These are phyloP conservation scores for Actinopyga echinites DNA, from an alignment of 53 echinoderm and acorn worm species.

Conservation along the genomic window DNA sequence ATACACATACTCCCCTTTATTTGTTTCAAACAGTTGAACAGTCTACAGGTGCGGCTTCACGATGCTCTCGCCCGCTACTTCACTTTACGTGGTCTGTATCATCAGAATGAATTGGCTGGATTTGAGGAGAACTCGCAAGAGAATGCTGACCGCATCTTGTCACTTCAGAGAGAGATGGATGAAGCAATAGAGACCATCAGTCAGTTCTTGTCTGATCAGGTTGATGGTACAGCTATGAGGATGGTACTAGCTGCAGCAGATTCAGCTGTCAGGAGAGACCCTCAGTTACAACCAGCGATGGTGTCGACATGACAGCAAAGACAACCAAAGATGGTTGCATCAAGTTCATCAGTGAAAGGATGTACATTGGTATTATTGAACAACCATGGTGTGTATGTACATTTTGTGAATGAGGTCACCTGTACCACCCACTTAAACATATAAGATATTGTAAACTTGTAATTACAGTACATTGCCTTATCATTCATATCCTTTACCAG, in stretches of 20 bases:
- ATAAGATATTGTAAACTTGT: too few species aligned
- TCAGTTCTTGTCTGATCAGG: conserved; percentile 79
- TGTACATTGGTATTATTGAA: too few species aligned
- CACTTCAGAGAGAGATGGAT: conserved; percentile 77
- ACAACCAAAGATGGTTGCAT: too few species aligned
- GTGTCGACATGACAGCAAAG: too few species aligned
- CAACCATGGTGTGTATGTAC: too few species aligned
- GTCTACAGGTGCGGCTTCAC: conserved; percentile 88
- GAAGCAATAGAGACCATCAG: conserved; percentile 78
- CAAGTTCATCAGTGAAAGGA: too few species aligned
- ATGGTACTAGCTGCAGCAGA: conserved; percentile 71
- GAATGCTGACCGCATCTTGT: conserved; percentile 68
- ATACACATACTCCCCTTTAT: neutral
- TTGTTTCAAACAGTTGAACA: conserved; percentile 66
- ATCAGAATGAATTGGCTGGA: conserved; percentile 77
- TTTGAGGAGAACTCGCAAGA: conserved; percentile 84
- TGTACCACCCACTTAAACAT: too few species aligned
- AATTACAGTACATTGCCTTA: too few species aligned
- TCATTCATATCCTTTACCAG: too few species aligned
- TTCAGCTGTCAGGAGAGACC: conserved; percentile 39
- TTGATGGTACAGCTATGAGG: conserved; percentile 76
- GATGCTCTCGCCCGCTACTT: conserved; percentile 83
- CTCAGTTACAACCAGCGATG: too few species aligned
- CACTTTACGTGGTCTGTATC: conserved; percentile 87
- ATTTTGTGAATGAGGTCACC: too few species aligned